A percentile compares a stretch with the other conserved stretches of the same genome.
These are phyloP conservation scores for Rhopalosiphum nymphaeae DNA, from an alignment of 2,888 invertebrate species.

Conservation along the genomic window DNA sequence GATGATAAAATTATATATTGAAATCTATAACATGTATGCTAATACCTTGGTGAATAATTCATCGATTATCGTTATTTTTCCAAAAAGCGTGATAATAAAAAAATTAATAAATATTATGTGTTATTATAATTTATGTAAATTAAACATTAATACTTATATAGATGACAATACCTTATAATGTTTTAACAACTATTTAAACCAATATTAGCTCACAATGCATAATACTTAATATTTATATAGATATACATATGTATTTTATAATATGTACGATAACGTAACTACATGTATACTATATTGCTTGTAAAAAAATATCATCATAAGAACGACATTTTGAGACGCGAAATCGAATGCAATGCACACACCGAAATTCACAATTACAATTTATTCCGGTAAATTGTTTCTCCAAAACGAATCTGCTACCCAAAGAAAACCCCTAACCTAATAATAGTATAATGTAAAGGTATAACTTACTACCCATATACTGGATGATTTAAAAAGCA, in stretches of 20 bases:
- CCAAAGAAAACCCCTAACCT: neutral
- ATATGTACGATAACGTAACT: neutral
- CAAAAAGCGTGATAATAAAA: neutral
- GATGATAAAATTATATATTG: neutral
- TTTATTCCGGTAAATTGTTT: neutral
- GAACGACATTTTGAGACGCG: neutral
- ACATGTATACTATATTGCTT: neutral
- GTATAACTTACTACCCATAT: no score
- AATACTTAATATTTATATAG: neutral
- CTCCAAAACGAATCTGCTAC: neutral
- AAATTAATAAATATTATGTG: neutral
- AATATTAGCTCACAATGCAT: neutral
- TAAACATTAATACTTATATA: neutral
- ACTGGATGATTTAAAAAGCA: neutral
- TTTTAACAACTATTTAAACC: neutral
- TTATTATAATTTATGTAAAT: neutral
- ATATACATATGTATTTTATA: neutral
- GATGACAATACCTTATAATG: neutral
- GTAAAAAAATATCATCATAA: neutral
- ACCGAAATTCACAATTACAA: neutral
- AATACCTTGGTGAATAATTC: neutral
- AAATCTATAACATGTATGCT: neutral
- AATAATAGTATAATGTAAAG: no score
- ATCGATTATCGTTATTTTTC: neutral
- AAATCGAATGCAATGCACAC: neutral